Evolutionary conservation across 1,140 invertebrate genomes (phyloP), one percentile per base, ranked within the genome.

Genomic region (Steinernema khuongi): DNA sequence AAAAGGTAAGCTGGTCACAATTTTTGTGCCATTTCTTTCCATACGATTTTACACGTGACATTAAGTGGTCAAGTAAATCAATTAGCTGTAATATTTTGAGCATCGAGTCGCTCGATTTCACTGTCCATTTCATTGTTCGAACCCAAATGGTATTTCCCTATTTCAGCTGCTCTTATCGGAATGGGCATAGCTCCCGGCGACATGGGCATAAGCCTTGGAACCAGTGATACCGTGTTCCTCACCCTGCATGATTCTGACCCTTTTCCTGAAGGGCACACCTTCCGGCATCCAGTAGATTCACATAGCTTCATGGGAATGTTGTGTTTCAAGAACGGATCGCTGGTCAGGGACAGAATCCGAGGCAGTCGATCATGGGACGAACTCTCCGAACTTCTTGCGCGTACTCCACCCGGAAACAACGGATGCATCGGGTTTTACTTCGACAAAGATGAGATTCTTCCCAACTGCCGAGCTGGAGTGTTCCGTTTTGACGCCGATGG

Each of bases 151-250:
- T 31, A 76, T 67, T n/a, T 22, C 14, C 26, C 68, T 43, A 31
- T 79, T 82, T 26, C 75, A 86, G 86, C 86, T n/a, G 87, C 87
- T 1, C 76, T 89, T 31, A 85, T 87, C 90, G 94, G 93, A 0
- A 91, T 97, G 88, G 89, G 91, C 70, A 87, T 96, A 2, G 88
- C 89, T 17, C 86, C 90, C 68, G 90, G 91, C 43, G 94, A 96
- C 87, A 87, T 97, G 11, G 92, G 85, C 81, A 79, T 86, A 7
- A 95, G 93, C 80, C 88, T 97, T 1, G 77, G 77, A 0, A 77
- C 77, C 7, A 73, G 70, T 33, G 77, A 78, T 41, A 77, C 77
- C 36, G 75, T 77, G 7, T 77, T 78, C 69, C 73, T 71, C 30
- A 36, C 28, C 19, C 33, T 74, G 1, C 36, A 36, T 22, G 22